Base-by-base conservation (phyloP, 2,113 vertebrate genomes). In the Catharus fuscescens region DNA sequence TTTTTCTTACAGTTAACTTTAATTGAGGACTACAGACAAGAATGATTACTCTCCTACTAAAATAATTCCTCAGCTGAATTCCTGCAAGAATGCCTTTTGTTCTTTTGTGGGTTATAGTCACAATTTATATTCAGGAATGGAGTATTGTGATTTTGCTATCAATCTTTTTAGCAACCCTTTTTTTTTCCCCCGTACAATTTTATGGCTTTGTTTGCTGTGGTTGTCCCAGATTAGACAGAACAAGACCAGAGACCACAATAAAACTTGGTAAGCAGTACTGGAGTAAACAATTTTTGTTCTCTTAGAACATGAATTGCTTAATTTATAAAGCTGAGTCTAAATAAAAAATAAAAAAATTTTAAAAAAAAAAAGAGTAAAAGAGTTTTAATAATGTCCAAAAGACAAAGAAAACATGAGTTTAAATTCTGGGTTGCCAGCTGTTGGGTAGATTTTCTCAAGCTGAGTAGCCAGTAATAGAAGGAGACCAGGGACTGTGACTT, bases 1-100 rank as follows among this genome's bases (percentile, higher is more conserved):
- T 83, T 93, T 93, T 94, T 86, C 82, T 95, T 95, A 87, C 74
- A 85, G 79, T 91, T 96, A 95, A 69, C 0, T 2, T 48, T 94
- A 92, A 96, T 91, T 93, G 95, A 92, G 81, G 32, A 61, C 83
- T 95, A 85, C 69, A 94, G 89, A 94, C 57, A 72, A 83, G 80
- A 93, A 64, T 91, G 53, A 95, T 91, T 93, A 61, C 65, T 87
- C 53, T 89, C 25, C 36, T 87, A 56, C 72, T 84, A 38, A 81
- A 93, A 73, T 92, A 91, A 81, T 87, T 87, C 61, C 44, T 96
- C 80, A 56, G 2, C 6, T 84, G 83, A 84, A 93, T 91, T 93
- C 48, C 44, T 91, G 31, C 57, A 86, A 81, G 40, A 85, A 38
- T 76, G 53, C 12, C 47, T 92, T 88, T 95, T 95, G 64, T 90